These are phyloP conservation scores for Clusia tigrina DNA, from an alignment of 2,888 invertebrate species.

Conservation along the genomic window DNA sequence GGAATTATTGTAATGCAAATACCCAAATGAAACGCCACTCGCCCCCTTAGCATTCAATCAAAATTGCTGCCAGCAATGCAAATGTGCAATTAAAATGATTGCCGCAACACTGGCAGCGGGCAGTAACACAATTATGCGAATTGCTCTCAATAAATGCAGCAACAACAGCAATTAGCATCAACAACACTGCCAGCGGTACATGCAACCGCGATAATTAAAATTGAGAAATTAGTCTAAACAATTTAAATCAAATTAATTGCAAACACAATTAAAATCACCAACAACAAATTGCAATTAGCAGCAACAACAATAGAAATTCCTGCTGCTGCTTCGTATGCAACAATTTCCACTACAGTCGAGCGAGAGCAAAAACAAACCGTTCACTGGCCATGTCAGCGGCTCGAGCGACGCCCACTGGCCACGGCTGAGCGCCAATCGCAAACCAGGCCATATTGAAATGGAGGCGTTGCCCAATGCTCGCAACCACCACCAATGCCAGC, in stretches of 20 bases:
- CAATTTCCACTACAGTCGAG: not conserved
- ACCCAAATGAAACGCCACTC: no score
- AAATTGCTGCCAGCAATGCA: no score
- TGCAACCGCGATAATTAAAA: constrained; percentile 2
- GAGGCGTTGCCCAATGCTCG: constrained; percentile 45
- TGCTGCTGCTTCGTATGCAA: constrained; percentile 6
- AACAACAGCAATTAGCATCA: not conserved
- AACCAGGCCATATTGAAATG: constrained; percentile 57
- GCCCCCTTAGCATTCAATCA: no score
- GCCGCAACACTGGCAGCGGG: no score
- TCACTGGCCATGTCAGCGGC: constrained; percentile 22
- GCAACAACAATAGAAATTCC: constrained; percentile 2
- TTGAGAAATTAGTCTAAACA: not conserved
- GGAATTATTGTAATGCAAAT: no score
- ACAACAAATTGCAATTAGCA: constrained; percentile 18
- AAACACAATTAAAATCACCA: constrained; percentile 10
- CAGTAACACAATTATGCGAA: no score
- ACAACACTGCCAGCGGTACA: not conserved
- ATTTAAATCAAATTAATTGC: not conserved
- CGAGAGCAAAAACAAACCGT: constrained; percentile 18
- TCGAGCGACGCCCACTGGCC: constrained; percentile 44
- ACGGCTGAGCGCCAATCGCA: constrained; percentile 46
- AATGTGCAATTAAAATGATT: no score
- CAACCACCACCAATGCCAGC: constrained; percentile 6
- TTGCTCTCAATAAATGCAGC: no score